A percentile compares a stretch with the other conserved stretches of the same genome.
Evolutionary conservation across 2,888 invertebrate genomes (phyloP).

Genomic region (Phyllotreta striolata): DNA sequence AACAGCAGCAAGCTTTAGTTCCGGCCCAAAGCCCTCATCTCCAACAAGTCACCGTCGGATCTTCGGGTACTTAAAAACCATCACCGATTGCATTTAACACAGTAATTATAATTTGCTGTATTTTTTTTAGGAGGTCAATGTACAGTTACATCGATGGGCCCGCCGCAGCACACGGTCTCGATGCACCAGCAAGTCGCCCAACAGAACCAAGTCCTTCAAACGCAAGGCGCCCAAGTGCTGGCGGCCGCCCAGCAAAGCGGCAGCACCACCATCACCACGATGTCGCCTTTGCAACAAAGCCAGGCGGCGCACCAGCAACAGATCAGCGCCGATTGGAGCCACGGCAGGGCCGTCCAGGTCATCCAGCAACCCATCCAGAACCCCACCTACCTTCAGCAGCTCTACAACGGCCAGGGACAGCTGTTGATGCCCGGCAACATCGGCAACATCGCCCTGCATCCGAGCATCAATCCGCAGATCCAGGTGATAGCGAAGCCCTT

Average conservation of each 20-base stretch:
- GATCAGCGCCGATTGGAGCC: conserved; percentile 73
- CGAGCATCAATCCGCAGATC: conserved; percentile 77
- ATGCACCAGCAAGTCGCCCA: conserved; percentile 64
- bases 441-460: conserved; percentile 78
- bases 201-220: conserved; percentile 59
- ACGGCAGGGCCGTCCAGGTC: conserved; percentile 77
- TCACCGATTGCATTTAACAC: background rate
- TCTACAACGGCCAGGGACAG: conserved; percentile 82
- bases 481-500: conserved; percentile 87
- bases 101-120: background rate
- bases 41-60: conserved; percentile 40
- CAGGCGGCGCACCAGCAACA: conserved; percentile 65
- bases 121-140: conserved; percentile 53
- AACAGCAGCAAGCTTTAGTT: conserved; percentile 58
- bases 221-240: conserved; percentile 60
- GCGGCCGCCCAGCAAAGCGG: conserved; percentile 53
- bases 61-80: conserved; percentile 34
- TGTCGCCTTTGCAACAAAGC: conserved; percentile 78
- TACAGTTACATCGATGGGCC: conserved; percentile 57
- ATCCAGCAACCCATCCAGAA: conserved; percentile 84
- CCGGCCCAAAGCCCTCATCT: conserved; percentile 45
- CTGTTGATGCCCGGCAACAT: conserved; percentile 82
- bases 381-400: conserved; percentile 78
- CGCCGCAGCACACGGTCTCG: conserved; percentile 62
- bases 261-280: conserved; percentile 74